Evolutionary conservation across 2,797 vertebrate species (phyloP).

Genomic region (Austrolebias charrua): DNA sequence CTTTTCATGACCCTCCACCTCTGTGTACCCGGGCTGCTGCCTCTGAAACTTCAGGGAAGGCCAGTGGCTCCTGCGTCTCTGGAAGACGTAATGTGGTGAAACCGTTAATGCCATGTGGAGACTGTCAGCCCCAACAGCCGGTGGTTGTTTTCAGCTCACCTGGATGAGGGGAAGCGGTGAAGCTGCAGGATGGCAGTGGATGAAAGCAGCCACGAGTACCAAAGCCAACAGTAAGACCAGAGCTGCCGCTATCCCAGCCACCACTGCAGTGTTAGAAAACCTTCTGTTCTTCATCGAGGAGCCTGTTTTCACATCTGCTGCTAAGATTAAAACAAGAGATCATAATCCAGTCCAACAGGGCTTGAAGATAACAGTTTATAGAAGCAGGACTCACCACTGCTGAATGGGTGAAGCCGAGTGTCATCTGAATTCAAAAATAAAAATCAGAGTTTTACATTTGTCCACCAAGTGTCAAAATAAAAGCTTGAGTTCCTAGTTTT

Average conservation of each 20-base stretch:
- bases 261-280: conserved; percentile 79
- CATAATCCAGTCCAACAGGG: not conserved
- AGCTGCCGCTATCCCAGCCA: conserved; percentile 84
- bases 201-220: conserved; percentile 85
- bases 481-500: too few relatives aligned
- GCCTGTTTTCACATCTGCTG: conserved; percentile 63
- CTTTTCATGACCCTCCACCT: conserved; percentile 86
- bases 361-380: not conserved
- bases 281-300: conserved; percentile 58
- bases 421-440: conserved; percentile 76
- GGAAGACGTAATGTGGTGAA: conserved; percentile 8
- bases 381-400: conserved; percentile 77
- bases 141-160: conserved; percentile 48
- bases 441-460: not conserved
- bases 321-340: conserved; percentile 5
- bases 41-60: conserved; percentile 88
- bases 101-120: not conserved
- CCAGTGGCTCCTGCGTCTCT: conserved; percentile 85
- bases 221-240: conserved; percentile 82
- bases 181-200: conserved; percentile 82
- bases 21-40: conserved; percentile 80
- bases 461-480: too few relatives aligned
- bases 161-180: conserved; percentile 82
- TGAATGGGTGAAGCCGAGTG: conserved; percentile 78
- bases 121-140: not conserved